Conservation (phyloP, 2,888 invertebrate genomes). For the Fabriciana adippe region DNA sequence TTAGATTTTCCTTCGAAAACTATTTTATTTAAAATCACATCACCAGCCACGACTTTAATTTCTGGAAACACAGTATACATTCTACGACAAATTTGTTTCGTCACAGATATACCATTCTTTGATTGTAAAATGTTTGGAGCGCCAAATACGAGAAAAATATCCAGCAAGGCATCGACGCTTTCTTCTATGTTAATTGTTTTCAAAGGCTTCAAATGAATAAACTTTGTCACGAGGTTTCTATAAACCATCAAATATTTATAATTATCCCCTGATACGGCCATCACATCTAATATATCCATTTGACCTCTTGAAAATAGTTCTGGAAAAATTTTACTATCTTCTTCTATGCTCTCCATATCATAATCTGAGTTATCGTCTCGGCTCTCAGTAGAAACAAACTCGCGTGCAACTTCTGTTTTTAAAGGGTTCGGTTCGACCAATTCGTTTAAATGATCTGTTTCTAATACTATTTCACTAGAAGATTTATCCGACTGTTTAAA, state of each 20-base stretch:
- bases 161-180: constrained; percentile 52
- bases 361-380: constrained; percentile 21
- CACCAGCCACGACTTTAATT: constrained; percentile 53
- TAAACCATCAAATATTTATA: constrained; percentile 60
- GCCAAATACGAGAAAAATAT: constrained; percentile 59
- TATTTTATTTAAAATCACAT: constrained; percentile 39
- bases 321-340: constrained; percentile 42
- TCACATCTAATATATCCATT: constrained; percentile 56
- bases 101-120: constrained; percentile 54
- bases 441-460: too few species aligned
- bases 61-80: constrained; percentile 49
- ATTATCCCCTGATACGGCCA: constrained; percentile 50
- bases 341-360: constrained; percentile 18
- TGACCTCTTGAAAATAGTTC: constrained; percentile 59
- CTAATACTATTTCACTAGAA: not conserved
- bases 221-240: constrained; percentile 55
- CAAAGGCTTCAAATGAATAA: constrained; percentile 55
- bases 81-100: constrained; percentile 55
- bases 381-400: constrained; percentile 29
- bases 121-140: constrained; percentile 63
- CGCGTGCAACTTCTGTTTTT: constrained; percentile 17
- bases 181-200: constrained; percentile 52
- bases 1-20: constrained; percentile 53
- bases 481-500: constrained; percentile 7
- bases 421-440: constrained; percentile 7